Conservation (phyloP, 2,113 vertebrate genomes). For the Macrotis lagotis region DNA sequence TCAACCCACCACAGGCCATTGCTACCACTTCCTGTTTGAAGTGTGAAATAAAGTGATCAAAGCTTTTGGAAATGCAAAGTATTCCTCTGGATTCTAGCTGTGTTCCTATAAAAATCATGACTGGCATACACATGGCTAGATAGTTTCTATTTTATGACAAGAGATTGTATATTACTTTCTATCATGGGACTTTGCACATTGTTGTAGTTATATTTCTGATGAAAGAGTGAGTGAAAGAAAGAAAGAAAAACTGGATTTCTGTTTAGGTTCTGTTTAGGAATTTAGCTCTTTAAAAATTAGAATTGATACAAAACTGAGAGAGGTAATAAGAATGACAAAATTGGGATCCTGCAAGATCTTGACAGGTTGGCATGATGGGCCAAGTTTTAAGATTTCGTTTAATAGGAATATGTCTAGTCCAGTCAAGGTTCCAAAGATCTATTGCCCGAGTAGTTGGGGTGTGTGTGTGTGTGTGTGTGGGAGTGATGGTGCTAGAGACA, state of each 20-base stretch:
- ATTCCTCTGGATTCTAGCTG: neutral
- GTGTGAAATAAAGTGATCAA: neutral
- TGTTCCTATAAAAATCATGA: neutral
- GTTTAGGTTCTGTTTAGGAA: conserved; percentile 28
- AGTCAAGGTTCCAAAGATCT: neutral
- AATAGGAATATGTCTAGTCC: neutral
- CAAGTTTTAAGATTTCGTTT: neutral
- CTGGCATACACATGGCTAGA: neutral
- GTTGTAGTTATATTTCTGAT: neutral
- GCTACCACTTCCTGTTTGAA: neutral
- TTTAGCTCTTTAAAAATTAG: neutral
- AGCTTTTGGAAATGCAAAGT: neutral
- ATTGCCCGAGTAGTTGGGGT: neutral
- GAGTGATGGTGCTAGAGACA: neutral
- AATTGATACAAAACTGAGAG: neutral
- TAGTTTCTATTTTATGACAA: neutral
- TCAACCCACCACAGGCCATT: neutral
- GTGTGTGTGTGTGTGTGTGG: no score
- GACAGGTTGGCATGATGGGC: neutral
- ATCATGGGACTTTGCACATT: neutral
- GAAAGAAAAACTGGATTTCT: conserved; percentile 22
- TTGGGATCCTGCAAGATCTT: neutral
- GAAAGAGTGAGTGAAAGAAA: conserved; percentile 17
- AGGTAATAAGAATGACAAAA: neutral
- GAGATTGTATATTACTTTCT: neutral